Conservation (phyloP, 2,113 vertebrate genomes). For the Phrynosoma blainvillii region DNA sequence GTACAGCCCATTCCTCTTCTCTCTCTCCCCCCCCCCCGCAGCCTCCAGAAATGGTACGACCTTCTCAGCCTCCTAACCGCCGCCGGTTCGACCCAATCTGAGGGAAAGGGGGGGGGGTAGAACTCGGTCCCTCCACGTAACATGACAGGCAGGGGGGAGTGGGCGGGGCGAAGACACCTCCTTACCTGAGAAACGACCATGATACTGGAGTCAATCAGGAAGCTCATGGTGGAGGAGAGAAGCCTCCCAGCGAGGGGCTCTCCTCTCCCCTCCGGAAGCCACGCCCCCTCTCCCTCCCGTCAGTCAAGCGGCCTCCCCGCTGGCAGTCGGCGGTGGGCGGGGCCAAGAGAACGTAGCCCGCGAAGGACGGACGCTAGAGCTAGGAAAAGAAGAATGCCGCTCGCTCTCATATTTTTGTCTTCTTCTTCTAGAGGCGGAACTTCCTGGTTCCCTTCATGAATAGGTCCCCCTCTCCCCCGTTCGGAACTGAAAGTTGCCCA, state of each 20-base stretch:
- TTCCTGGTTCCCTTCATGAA: neutral
- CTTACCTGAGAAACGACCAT: conserved; percentile 95
- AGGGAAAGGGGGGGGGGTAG: neutral
- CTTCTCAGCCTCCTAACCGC: neutral
- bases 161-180: neutral
- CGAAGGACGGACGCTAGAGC: neutral
- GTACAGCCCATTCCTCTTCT: neutral
- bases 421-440: neutral
- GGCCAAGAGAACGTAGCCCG: accelerated
- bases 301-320: neutral
- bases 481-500: neutral
- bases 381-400: too few relatives aligned
- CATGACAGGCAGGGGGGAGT: neutral
- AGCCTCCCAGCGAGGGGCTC: neutral
- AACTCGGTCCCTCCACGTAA: neutral
- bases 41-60: too few relatives aligned
- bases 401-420: accelerated
- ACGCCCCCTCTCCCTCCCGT: neutral
- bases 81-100: too few relatives aligned
- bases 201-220: conserved; percentile 92
- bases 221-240: conserved; percentile 82
- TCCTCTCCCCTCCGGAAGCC: neutral
- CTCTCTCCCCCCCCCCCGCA: too few relatives aligned
- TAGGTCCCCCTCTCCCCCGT: neutral
- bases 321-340: neutral